A percentile compares a stretch with the other conserved stretches of the same genome.
These are phyloP conservation scores for Sthenelais limicola DNA, from an alignment of 2,888 invertebrate species.

Conservation along the genomic window DNA sequence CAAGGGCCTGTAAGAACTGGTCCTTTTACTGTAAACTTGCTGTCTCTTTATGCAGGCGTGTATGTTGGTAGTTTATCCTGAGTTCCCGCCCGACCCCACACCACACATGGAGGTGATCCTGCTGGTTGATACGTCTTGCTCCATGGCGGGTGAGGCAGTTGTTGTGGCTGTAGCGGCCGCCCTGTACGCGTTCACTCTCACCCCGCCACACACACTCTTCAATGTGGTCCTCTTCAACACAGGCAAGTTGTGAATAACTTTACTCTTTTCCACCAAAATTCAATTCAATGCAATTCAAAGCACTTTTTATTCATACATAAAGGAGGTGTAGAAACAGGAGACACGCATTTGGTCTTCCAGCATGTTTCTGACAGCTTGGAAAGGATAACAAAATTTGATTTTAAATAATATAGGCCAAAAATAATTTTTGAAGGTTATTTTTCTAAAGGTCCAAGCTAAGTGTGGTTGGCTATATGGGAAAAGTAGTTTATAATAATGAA, in stretches of 20 bases:
- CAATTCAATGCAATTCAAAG: conserved; percentile 57
- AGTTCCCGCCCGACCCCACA: conserved; percentile 66
- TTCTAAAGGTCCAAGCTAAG: too few relatives aligned
- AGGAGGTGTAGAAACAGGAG: too few relatives aligned
- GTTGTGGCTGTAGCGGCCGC: conserved; percentile 66
- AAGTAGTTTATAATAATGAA: too few relatives aligned
- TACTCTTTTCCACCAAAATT: background rate
- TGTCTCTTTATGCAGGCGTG: conserved; percentile 70
- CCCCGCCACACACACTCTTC: conserved; percentile 68
- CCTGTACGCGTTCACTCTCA: conserved; percentile 64
- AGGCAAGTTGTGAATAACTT: conserved; percentile 51
- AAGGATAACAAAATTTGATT: too few relatives aligned
- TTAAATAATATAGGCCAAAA: too few relatives aligned
- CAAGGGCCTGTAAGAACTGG: too few relatives aligned
- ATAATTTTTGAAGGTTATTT: too few relatives aligned
- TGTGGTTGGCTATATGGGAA: too few relatives aligned
- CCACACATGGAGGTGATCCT: conserved; percentile 63
- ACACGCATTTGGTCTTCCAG: too few relatives aligned
- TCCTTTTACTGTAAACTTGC: too few relatives aligned
- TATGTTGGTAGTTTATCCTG: conserved; percentile 73
- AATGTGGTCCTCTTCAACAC: conserved; percentile 73
- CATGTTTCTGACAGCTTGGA: too few relatives aligned
- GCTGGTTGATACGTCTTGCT: conserved; percentile 72
- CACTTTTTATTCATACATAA: too few relatives aligned
- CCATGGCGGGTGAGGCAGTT: conserved; percentile 67